phyloP scores from a whole-genome alignment of 2,797 vertebrate species.

The Acestrorhynchus altus region DNA sequence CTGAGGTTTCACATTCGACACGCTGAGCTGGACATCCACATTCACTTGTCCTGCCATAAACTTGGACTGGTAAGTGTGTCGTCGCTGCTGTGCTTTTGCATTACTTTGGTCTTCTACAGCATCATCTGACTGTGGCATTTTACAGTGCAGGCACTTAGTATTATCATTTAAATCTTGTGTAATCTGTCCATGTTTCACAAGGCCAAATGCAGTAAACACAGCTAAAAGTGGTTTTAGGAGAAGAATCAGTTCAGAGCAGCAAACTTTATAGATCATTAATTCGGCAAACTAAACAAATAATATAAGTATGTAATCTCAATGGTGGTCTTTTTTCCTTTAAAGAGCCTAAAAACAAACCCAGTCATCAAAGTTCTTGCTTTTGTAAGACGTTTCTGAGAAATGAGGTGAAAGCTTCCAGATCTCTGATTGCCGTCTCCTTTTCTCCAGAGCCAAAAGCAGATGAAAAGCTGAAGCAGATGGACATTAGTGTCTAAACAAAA shows the following conservation, averaged over 20 bases:
- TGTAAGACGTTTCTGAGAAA: constrained; percentile 3
- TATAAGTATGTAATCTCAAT: constrained; percentile 6
- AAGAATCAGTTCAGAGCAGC: not conserved
- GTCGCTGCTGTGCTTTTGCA: not conserved
- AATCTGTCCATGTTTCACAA: not conserved
- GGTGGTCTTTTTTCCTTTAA: not conserved
- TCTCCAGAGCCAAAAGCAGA: constrained; percentile 3
- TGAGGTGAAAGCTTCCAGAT: constrained; percentile 2
- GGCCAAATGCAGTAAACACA: constrained; percentile 1
- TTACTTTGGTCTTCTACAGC: not conserved
- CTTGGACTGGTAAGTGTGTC: not conserved
- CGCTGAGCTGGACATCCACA: not conserved
- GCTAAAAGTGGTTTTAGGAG: not conserved
- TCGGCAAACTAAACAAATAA: constrained; percentile 21
- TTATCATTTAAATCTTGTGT: constrained; percentile 1
- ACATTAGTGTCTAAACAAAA: not conserved
- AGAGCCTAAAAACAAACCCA: constrained; percentile 2
- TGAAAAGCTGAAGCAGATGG: constrained; percentile 29
- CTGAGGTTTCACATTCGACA: not conserved
- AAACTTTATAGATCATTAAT: constrained; percentile 12
- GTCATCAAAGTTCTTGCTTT: not conserved
- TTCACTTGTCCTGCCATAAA: not conserved
- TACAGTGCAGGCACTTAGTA: not conserved
- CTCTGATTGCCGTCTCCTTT: not conserved
- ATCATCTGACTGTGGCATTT: not conserved